Evolutionary conservation across 2,797 vertebrate species (phyloP).

Genomic region (Poecilia wingei): DNA sequence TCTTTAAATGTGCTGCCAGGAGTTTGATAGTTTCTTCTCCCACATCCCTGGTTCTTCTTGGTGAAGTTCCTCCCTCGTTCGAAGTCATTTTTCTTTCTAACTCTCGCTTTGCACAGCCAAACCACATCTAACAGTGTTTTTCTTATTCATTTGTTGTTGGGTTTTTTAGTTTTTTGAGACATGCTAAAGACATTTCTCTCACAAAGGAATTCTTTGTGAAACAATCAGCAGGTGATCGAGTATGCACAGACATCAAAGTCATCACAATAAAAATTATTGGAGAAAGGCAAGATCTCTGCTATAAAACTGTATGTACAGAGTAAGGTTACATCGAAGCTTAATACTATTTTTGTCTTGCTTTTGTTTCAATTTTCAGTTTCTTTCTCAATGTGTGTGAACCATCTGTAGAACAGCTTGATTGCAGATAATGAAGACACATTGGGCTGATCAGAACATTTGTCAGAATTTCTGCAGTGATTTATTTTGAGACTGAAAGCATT

Average conservation of each 20-base stretch:
- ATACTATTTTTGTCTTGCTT: constrained; percentile 7
- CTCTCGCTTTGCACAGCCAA: constrained; percentile 17
- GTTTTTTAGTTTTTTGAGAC: constrained; percentile 9
- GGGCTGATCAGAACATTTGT: neutral
- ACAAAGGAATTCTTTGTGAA: constrained; percentile 17
- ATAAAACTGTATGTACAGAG: constrained; percentile 31
- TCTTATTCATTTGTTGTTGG: constrained; percentile 6
- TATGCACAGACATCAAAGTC: constrained; percentile 33
- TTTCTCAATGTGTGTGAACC: neutral
- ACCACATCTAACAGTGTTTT: constrained; percentile 5
- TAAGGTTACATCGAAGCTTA: neutral
- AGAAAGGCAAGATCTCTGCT: constrained; percentile 28
- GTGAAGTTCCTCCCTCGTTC: constrained; percentile 10
- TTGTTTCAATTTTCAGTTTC: neutral
- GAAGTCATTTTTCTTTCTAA: constrained; percentile 19
- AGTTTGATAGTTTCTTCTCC: constrained; percentile 42
- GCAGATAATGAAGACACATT: neutral
- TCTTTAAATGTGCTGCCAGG: constrained; percentile 44
- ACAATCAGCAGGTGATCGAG: constrained; percentile 49
- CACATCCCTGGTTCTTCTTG: constrained; percentile 19
- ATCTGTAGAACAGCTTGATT: neutral
- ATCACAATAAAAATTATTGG: constrained; percentile 55
- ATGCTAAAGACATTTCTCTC: constrained; percentile 32
- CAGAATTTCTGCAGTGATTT: neutral
- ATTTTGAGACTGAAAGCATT: neutral